Conservation (phyloP, 2,888 invertebrate genomes). For the Matsumyia berberina region DNA sequence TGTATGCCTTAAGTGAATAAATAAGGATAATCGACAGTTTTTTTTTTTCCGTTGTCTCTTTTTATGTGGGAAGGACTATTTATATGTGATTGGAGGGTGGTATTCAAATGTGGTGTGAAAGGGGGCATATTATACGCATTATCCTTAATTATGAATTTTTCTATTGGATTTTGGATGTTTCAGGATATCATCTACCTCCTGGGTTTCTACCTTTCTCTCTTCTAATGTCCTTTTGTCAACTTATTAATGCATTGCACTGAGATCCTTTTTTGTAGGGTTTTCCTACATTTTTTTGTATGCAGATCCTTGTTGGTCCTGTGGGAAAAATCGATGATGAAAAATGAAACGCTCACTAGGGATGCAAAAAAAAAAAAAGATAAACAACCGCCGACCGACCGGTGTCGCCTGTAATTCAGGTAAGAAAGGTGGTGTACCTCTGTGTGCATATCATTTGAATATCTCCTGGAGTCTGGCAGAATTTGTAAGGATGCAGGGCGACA, state of each 20-base stretch:
- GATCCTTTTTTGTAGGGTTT: slow-evolving; percentile 41
- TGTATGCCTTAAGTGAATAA: slow-evolving; percentile 73
- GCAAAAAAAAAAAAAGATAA: slow-evolving; percentile 44
- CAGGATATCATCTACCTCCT: slow-evolving; percentile 10
- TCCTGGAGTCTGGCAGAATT: slow-evolving; percentile 19
- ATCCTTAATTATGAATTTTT: slow-evolving; percentile 72
- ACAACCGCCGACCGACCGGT: slow-evolving; percentile 55
- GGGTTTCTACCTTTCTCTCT: slow-evolving; percentile 29
- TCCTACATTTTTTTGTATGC: slow-evolving; percentile 6
- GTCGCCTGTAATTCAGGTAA: slow-evolving; percentile 66
- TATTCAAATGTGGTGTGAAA: slow-evolving; percentile 70
- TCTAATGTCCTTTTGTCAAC: slow-evolving; percentile 49
- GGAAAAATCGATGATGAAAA: slow-evolving; percentile 75
- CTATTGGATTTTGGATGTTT: slow-evolving; percentile 33
- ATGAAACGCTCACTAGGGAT: slow-evolving; percentile 67
- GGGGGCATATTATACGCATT: slow-evolving; percentile 62
- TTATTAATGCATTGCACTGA: slow-evolving; percentile 41
- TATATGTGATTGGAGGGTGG: slow-evolving; percentile 8
- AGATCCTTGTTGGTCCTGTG: slow-evolving; percentile 55
- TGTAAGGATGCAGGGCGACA: slow-evolving; percentile 20
- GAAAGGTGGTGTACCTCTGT: slow-evolving; percentile 57
- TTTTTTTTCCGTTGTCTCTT: slow-evolving; percentile 14
- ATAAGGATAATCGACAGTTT: slow-evolving; percentile 73
- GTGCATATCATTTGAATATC: slow-evolving; percentile 75
- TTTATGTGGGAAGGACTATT: slow-evolving; percentile 4